A percentile compares a stretch with the other conserved stretches of the same genome.
These are phyloP conservation scores for Thamnaconus septentrionalis DNA, from an alignment of 2,113 vertebrate species.

Conservation along the genomic window DNA sequence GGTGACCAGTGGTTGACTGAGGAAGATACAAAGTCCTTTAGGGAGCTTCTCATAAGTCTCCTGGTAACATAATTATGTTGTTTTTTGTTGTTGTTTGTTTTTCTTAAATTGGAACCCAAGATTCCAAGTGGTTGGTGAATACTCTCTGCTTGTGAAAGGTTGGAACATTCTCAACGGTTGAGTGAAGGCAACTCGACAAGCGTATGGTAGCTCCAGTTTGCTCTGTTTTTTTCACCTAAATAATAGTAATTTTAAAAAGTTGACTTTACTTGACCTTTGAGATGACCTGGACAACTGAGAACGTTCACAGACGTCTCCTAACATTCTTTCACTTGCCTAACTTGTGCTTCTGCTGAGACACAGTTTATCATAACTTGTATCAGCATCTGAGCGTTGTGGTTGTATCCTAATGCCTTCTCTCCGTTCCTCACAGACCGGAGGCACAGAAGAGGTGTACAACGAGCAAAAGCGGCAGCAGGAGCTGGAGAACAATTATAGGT, in stretches of 20 bases:
- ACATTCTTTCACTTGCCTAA: too few relatives aligned
- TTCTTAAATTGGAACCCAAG: neutral
- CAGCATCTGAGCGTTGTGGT: neutral
- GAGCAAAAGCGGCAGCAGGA: slow-evolving; percentile 87
- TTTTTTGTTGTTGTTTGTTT: slow-evolving; percentile 5
- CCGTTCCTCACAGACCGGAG: slow-evolving; percentile 78
- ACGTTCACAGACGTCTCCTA: neutral
- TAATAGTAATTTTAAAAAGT: neutral
- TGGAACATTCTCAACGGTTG: too few relatives aligned
- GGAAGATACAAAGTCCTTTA: slow-evolving; percentile 90
- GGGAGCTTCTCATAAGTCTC: slow-evolving; percentile 92
- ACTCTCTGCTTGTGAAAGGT: neutral
- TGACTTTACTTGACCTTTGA: too few relatives aligned
- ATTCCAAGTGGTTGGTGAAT: neutral
- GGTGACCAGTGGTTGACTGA: slow-evolving; percentile 90
- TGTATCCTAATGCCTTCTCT: neutral
- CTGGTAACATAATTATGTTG: slow-evolving; percentile 74
- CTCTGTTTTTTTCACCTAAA: neutral
- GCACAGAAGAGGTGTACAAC: slow-evolving; percentile 87
- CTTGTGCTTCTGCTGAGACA: too few relatives aligned
- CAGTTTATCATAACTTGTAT: neutral
- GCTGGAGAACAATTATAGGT: slow-evolving; percentile 88
- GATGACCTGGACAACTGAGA: neutral
- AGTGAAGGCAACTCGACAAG: too few relatives aligned
- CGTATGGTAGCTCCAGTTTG: neutral